Evolutionary conservation across 2,113 vertebrate genomes (phyloP).

Genomic region (Coracopsis vasa): DNA sequence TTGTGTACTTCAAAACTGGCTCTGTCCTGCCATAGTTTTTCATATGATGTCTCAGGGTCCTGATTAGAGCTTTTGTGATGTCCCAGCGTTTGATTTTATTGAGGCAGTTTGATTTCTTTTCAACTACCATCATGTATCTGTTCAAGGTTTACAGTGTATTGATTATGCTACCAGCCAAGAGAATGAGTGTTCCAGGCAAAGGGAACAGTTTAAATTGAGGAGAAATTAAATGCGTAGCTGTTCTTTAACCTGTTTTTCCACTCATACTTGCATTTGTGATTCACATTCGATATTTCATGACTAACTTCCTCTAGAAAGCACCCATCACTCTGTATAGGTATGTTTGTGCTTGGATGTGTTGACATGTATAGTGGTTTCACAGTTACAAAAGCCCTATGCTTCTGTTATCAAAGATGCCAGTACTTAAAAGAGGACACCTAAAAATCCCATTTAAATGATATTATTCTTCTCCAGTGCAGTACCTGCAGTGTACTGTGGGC

Average conservation of each 20-base stretch:
- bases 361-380: neutral
- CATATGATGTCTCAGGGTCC: neutral
- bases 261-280: neutral
- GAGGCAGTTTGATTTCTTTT: neutral
- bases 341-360: neutral
- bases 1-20: neutral
- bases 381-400: fast-evolving
- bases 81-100: neutral
- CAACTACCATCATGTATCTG: neutral
- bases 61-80: neutral
- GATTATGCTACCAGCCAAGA: neutral
- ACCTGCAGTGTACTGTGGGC: neutral
- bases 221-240: neutral
- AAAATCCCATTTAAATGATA: neutral
- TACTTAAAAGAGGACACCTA: neutral
- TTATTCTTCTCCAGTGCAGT: neutral
- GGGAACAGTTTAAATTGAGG: neutral
- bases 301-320: neutral
- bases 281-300: neutral
- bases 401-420: neutral
- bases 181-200: neutral
- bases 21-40: neutral
- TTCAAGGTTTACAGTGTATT: neutral
- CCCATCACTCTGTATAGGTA: fast-evolving
- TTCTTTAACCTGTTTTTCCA: neutral